A percentile compares a stretch with the other conserved stretches of the same genome.
phyloP scores from a whole-genome alignment of 2,888 invertebrate genomes.

The Lithophane semibrunnea region DNA sequence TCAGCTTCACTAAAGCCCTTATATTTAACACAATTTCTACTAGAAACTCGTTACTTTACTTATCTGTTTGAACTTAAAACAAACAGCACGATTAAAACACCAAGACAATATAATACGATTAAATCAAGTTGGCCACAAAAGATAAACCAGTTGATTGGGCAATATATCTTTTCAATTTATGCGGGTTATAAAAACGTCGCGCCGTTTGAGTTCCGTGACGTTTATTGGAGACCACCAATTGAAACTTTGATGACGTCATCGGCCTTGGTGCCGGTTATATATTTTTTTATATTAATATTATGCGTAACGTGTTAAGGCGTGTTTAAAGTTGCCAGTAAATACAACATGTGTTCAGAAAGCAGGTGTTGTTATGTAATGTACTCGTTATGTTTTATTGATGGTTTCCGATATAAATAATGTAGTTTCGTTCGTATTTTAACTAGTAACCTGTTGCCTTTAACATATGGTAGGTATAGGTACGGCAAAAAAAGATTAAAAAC shows the following conservation, averaged over 20 bases:
- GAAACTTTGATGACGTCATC: slow-evolving; percentile 67
- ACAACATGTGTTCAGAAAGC: slow-evolving; percentile 58
- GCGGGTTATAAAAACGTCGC: slow-evolving; percentile 72
- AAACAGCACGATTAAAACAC: slow-evolving; percentile 40
- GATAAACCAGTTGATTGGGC: slow-evolving; percentile 70
- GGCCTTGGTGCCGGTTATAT: slow-evolving; percentile 51
- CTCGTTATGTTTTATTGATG: slow-evolving; percentile 44
- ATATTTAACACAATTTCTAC: slow-evolving; percentile 37
- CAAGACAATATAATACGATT: slow-evolving; percentile 56
- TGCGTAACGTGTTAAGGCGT: slow-evolving; percentile 46
- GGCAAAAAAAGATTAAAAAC: background rate
- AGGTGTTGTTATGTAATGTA: slow-evolving; percentile 55
- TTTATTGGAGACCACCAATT: slow-evolving; percentile 66
- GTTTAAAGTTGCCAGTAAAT: slow-evolving; percentile 43
- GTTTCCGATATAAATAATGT: slow-evolving; percentile 37
- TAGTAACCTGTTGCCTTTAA: slow-evolving; percentile 31
- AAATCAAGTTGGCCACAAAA: slow-evolving; percentile 67
- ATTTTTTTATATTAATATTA: slow-evolving; percentile 31
- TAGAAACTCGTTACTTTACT: slow-evolving; percentile 38
- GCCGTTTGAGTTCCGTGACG: slow-evolving; percentile 65
- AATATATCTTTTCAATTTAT: slow-evolving; percentile 74
- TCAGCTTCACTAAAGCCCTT: slow-evolving; percentile 14
- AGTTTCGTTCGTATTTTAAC: slow-evolving; percentile 8
- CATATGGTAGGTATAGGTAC: slow-evolving; percentile 31
- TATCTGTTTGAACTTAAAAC: slow-evolving; percentile 32